These are phyloP conservation scores for Leptopilina myrica DNA, from an alignment of 2,888 invertebrate species.

Conservation along the genomic window DNA sequence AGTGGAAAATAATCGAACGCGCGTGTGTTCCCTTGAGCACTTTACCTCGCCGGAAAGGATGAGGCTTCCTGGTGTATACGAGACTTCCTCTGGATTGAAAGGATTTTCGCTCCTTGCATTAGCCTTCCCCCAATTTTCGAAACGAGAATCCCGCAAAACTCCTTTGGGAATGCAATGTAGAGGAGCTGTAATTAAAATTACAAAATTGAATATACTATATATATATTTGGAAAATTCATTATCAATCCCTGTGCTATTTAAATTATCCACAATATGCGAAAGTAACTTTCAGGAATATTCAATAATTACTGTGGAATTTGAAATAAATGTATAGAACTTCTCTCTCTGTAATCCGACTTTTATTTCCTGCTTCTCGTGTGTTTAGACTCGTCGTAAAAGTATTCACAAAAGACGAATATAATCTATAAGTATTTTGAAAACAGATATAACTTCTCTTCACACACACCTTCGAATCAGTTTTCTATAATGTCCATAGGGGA, in stretches of 20 bases:
- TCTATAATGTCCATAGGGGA: slow-evolving; percentile 7
- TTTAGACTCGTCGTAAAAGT: background rate
- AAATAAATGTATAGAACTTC: background rate
- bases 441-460: background rate
- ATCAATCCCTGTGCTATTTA: background rate
- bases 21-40: slow-evolving; percentile 33
- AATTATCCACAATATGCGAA: background rate
- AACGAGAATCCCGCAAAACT: slow-evolving; percentile 9
- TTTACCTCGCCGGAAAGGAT: slow-evolving; percentile 37
- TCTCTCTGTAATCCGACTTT: background rate
- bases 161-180: background rate
- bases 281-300: background rate
- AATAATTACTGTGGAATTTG: too few relatives aligned
- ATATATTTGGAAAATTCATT: background rate
- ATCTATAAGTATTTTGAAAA: slow-evolving; percentile 21
- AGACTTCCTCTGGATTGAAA: slow-evolving; percentile 30
- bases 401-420: slow-evolving; percentile 29
- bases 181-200: background rate
- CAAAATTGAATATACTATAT: background rate
- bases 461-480: slow-evolving; percentile 5
- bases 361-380: background rate
- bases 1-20: slow-evolving; percentile 36
- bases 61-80: slow-evolving; percentile 42
- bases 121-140: slow-evolving; percentile 11
- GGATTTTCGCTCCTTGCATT: slow-evolving; percentile 16